Base-by-base conservation (phyloP, 1,140 invertebrate species). In the Zaprionus vittiger region DNA sequence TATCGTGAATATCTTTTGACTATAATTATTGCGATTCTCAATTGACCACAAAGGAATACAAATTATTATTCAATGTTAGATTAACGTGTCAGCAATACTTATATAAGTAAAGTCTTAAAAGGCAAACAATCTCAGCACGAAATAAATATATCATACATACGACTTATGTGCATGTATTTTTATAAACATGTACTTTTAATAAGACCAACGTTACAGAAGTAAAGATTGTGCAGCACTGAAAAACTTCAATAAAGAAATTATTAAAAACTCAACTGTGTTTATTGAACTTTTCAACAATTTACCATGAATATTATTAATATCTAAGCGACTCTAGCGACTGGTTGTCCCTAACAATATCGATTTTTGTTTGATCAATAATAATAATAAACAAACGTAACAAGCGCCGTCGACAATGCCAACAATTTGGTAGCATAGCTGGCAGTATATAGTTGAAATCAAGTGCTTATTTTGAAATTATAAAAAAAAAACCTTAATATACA, bases 211-310 rank as follows among this genome's bases (percentile, higher is more conserved):
- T 81, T 76, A 20, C 38, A n/a, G n/a, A 41, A 41, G 15, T 41
- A 60, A 78, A 65, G 34, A 69, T 55, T 80, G 74, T 84, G 70
- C 73, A 76, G 75, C 82, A 85, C 82, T 85, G 79, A 81, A 72
- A 56, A 64, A 61, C 54, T 64, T 81, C 37, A 71, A 79, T 86
- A 86, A 86, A 84, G 66, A 28, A 81, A 74, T 54, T 70, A 73
- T 81, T 73, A 67, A 70, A 72, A 79, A 73, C 52, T 17, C 47
- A 22, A 73, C 41, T 24, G 47, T 52, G 20, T 34, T 34, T 11
- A 11, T 34, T 34, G 0, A 34, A 31, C 28, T 7, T 9, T 7
- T 7, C 7, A 31, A 9, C 6, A 31, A 31, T 31, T 28, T 31
- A 7, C 7, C 28, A 31, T 31, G 6, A 31, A 31, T 31, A 7